phyloP scores from a whole-genome alignment of 1,140 invertebrate genomes.

The Neodiprion fabricii region DNA sequence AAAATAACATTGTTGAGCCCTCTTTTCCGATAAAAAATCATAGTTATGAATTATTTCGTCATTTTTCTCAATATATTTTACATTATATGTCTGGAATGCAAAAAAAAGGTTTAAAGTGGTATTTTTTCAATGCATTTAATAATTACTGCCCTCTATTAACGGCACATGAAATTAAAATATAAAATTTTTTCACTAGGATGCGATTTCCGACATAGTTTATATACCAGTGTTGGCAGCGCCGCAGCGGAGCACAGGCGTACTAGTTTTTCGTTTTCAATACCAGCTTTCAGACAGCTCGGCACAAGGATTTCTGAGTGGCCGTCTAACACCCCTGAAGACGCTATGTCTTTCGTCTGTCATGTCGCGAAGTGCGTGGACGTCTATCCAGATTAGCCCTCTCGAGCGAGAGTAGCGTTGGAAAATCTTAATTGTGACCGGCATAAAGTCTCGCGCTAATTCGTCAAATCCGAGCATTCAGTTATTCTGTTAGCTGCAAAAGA shows the following conservation, averaged over 20 bases:
- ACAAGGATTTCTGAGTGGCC: constrained; percentile 1
- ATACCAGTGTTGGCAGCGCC: not conserved
- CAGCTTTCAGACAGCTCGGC: constrained; percentile 1
- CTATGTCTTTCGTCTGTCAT: no score
- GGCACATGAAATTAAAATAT: not conserved
- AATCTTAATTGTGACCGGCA: no score
- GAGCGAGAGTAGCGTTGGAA: no score
- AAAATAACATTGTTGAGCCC: not conserved
- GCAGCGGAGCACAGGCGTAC: not conserved
- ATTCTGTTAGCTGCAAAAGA: no score
- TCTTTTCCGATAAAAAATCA: not conserved
- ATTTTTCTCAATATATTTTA: constrained; percentile 1
- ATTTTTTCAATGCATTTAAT: not conserved
- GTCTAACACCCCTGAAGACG: constrained; percentile 7
- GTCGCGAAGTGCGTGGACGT: no score
- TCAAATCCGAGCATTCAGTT: no score
- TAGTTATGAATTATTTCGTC: not conserved
- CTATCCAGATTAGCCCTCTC: no score
- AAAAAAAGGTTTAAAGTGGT: not conserved
- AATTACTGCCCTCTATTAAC: constrained; percentile 5
- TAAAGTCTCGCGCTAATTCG: no score
- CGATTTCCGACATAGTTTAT: not conserved
- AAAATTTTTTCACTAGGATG: not conserved
- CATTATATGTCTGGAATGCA: not conserved
- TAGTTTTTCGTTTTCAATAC: not conserved